These are phyloP conservation scores for Nebria salina DNA, from an alignment of 2,888 invertebrate species.

Conservation along the genomic window DNA sequence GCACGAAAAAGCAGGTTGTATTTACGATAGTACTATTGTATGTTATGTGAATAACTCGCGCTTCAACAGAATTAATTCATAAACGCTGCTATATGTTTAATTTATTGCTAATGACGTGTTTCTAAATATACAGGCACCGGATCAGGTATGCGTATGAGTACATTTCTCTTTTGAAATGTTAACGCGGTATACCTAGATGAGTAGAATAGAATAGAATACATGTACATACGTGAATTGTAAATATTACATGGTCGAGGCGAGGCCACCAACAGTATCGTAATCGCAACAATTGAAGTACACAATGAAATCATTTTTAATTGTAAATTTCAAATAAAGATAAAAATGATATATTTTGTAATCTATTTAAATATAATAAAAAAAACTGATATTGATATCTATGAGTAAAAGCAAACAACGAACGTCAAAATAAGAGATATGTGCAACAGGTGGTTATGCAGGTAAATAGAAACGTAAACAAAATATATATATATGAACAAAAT, in stretches of 20 bases:
- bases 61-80: not conserved
- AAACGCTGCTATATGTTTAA: not conserved
- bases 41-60: not conserved
- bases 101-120: constrained; percentile 1
- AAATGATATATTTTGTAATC: constrained; percentile 20
- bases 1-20: not conserved
- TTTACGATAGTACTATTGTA: not conserved
- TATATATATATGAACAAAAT: not conserved
- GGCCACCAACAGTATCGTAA: constrained; percentile 16
- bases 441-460: constrained; percentile 36
- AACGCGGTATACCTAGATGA: constrained; percentile 5
- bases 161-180: constrained; percentile 1
- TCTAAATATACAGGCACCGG: not conserved
- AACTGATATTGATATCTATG: not conserved
- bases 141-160: not conserved
- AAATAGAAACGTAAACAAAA: constrained; percentile 22
- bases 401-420: constrained; percentile 6
- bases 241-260: constrained; percentile 40
- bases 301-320: constrained; percentile 2
- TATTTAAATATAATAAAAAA: constrained; percentile 6
- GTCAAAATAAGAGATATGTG: constrained; percentile 26
- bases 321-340: constrained; percentile 16
- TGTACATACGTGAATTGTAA: not conserved
- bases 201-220: not conserved
- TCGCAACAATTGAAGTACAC: not conserved